Percentiles rank a stretch among this genome's conserved stretches.
phyloP scores from a whole-genome alignment of 2,113 vertebrate species.

The Charadrius vociferus region DNA sequence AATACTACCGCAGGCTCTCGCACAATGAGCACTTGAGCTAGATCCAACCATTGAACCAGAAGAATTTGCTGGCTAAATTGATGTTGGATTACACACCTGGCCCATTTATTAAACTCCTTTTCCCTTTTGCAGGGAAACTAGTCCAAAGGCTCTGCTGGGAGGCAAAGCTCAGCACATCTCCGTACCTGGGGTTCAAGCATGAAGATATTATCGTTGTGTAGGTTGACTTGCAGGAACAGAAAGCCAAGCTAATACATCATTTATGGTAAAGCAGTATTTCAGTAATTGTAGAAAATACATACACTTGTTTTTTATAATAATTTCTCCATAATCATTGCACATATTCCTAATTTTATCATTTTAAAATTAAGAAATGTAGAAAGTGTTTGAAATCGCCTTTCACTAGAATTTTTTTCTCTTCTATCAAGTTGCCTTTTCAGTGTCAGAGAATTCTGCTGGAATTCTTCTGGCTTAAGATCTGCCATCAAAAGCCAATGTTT shows the following conservation, averaged over 20 bases:
- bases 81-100: conserved; percentile 41
- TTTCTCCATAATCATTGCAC: background rate
- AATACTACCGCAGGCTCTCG: conserved; percentile 32
- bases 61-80: conserved; percentile 53
- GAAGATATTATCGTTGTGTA: background rate
- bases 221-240: background rate
- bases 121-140: conserved; percentile 23
- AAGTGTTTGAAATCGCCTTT: background rate
- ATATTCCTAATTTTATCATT: background rate
- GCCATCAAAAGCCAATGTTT: background rate
- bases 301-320: background rate
- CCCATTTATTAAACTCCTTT: conserved; percentile 18
- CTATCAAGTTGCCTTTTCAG: background rate
- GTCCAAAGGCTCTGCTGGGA: background rate
- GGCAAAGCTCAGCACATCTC: background rate
- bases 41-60: conserved; percentile 59
- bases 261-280: background rate
- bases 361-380: background rate
- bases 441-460: background rate
- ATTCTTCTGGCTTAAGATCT: background rate
- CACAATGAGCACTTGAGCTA: conserved; percentile 48
- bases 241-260: background rate
- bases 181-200: background rate
- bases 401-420: background rate
- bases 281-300: background rate